These are phyloP conservation scores for Mycteria americana DNA, from an alignment of 2,797 vertebrate species.

Conservation along the genomic window DNA sequence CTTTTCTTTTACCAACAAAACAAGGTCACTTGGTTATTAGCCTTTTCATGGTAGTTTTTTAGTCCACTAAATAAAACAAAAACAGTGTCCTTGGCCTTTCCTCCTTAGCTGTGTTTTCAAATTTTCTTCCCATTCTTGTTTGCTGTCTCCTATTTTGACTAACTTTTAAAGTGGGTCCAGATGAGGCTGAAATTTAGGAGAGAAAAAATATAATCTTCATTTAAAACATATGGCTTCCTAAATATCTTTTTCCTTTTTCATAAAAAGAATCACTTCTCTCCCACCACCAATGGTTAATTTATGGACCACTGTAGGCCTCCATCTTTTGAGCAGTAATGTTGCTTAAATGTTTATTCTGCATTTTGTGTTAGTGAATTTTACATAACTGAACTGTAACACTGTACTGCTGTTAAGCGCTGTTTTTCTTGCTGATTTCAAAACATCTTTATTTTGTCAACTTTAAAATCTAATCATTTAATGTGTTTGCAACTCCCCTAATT, in stretches of 20 bases:
- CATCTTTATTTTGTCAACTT: background rate
- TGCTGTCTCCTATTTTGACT: background rate
- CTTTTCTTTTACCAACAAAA: background rate
- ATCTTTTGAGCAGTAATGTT: background rate
- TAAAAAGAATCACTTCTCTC: background rate
- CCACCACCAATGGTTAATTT: background rate
- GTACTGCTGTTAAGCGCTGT: accelerated
- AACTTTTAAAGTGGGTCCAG: background rate
- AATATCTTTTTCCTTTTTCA: background rate
- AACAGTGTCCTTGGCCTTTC: background rate
- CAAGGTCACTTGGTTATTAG: background rate
- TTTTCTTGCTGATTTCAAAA: background rate
- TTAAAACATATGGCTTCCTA: background rate
- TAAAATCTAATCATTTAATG: background rate
- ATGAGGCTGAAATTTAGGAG: background rate
- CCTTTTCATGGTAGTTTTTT: background rate
- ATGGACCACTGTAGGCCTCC: background rate
- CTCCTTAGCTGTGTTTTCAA: background rate
- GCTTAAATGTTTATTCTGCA: background rate
- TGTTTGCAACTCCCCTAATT: background rate
- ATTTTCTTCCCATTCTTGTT: background rate
- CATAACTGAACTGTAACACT: background rate
- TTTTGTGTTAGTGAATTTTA: background rate
- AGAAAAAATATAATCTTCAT: background rate
- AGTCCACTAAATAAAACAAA: background rate